phyloP scores from a whole-genome alignment of 2,113 vertebrate species.

The Balaenoptera acutorostrata region DNA sequence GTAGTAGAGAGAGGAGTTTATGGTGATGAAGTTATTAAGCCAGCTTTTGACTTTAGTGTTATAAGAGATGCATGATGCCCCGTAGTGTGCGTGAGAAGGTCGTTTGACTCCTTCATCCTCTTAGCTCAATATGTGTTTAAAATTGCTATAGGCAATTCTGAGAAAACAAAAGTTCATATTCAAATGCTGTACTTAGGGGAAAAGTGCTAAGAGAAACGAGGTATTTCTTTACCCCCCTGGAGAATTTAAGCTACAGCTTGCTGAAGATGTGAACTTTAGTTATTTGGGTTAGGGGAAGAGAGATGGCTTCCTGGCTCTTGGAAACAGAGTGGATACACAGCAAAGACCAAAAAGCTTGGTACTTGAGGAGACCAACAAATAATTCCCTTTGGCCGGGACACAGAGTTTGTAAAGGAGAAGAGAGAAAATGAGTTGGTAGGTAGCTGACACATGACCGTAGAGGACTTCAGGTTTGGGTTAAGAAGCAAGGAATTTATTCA shows the following conservation, averaged over 20 bases:
- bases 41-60: neutral
- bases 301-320: neutral
- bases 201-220: neutral
- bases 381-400: neutral
- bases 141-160: neutral
- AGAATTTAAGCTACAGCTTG: neutral
- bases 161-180: neutral
- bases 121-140: neutral
- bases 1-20: neutral
- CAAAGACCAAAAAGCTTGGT: neutral
- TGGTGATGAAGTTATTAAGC: neutral
- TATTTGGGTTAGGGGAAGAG: neutral
- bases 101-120: too few relatives aligned
- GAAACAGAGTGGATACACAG: neutral
- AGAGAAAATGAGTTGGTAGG: neutral
- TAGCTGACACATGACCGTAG: neutral
- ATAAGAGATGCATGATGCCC: fast-evolving
- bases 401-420: neutral
- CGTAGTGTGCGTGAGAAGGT: fast-evolving
- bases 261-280: neutral
- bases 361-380: neutral
- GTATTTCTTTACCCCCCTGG: neutral
- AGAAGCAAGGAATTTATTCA: neutral
- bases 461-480: neutral
- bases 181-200: neutral